These are phyloP conservation scores for Carettochelys insculpta DNA, from an alignment of 2,113 vertebrate genomes.

Conservation along the genomic window DNA sequence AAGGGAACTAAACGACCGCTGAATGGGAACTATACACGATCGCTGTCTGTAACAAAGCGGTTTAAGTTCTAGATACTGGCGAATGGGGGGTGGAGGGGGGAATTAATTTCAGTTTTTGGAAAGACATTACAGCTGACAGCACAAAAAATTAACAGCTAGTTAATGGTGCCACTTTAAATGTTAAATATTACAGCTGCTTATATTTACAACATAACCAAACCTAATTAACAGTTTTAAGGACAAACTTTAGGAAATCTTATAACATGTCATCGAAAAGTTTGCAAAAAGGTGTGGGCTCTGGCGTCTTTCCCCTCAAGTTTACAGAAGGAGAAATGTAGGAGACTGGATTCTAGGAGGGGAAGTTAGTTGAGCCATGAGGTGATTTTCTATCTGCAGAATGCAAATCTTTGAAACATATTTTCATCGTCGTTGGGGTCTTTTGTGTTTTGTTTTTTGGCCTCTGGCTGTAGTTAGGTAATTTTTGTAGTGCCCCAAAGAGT, in stretches of 20 bases:
- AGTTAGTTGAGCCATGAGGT: background rate
- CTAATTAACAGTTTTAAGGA: background rate
- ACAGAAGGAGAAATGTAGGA: background rate
- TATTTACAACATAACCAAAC: background rate
- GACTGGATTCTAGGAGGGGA: background rate
- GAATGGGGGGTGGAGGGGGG: background rate
- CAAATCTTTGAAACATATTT: background rate
- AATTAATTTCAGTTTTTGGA: background rate
- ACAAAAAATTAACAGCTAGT: background rate
- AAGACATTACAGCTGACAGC: background rate
- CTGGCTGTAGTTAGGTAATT: background rate
- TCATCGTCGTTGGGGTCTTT: background rate
- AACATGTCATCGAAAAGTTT: background rate
- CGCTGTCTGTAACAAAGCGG: background rate
- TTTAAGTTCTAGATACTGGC: constrained; percentile 7
- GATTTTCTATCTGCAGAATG: background rate
- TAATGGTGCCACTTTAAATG: background rate
- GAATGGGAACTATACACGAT: background rate
- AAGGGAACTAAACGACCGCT: background rate
- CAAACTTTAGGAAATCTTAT: background rate
- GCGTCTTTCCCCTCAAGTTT: background rate
- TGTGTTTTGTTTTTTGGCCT: background rate
- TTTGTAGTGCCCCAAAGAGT: background rate
- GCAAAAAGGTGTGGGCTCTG: background rate
- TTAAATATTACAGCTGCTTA: background rate